Base-by-base conservation (phyloP, 1,140 invertebrate genomes). In the Lasioglossum albipes region DNA sequence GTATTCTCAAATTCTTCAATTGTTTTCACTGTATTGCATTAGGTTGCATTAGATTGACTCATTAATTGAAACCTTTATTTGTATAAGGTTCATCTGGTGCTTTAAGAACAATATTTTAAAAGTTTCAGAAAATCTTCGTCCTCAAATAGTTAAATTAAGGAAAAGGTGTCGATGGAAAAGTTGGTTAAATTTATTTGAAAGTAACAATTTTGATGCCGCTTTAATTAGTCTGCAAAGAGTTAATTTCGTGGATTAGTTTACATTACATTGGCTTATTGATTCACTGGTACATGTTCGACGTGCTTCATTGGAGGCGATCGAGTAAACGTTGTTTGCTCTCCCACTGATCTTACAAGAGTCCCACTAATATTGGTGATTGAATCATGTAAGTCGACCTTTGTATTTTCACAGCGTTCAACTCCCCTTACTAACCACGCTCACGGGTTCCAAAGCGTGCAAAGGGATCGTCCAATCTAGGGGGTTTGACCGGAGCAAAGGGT, bases 281-380 rank as follows among this genome's bases (percentile, higher is more conserved):
- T 22, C 27, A 1, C 18, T 13, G 2, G 62, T 49, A 18, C 4
- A 1, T 10, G 54, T 62, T 45, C 22, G 61, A 71, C 41, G 31
- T 68, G 36, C 1, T 16, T 64, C 45, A 20, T 31, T 18, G 54
- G 49, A 68, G 49, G 49, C 67, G 64, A 69, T 78, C 74, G 74
- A 83, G 65, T 61, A 59, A 83, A 41, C 70, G 57, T 69, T 64
- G 75, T 81, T 69, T 79, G 22, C 73, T 67, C 75, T 65, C 77
- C 13, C 13, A 67, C 68, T 61, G 74, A 74, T 84, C 73, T 54
- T 31, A 54, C 75, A 81, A 84, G 71, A 62, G 72, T 73, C 66
- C 57, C 70, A 68, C 61, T 57, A 79, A 78, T 80, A 76, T 83
- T 62, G 77, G 74, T 57, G 65, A 80, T 80, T 65, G 64, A 80